A percentile compares a stretch with the other conserved stretches of the same genome.
Evolutionary conservation across 2,113 vertebrate species (phyloP).

Genomic region (Centrocercus urophasianus): DNA sequence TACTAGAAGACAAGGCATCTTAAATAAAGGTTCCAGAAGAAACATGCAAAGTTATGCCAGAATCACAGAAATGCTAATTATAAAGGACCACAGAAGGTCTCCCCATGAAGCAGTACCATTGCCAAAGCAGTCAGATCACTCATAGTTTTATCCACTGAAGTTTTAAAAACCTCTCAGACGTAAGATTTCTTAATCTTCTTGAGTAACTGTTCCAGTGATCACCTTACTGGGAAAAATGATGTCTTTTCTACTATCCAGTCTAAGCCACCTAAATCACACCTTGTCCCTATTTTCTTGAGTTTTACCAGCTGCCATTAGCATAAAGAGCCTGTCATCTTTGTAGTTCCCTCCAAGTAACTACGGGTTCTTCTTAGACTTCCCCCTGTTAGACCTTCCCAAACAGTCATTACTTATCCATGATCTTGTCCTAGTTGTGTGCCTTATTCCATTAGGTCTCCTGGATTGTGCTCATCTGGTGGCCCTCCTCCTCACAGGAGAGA

Average conservation of each 20-base stretch:
- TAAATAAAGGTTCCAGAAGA: neutral
- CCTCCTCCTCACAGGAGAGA: too few species aligned
- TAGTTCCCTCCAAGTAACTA: neutral
- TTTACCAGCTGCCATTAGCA: neutral
- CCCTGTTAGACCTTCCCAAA: neutral
- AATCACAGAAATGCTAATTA: neutral
- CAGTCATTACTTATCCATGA: neutral
- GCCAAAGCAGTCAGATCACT: neutral
- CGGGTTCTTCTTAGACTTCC: neutral
- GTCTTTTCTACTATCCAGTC: neutral
- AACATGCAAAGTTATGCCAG: neutral
- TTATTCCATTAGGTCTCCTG: neutral
- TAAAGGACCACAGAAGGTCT: neutral
- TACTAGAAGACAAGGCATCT: neutral
- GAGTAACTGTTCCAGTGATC: neutral
- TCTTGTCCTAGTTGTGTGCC: neutral
- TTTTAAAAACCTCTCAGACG: neutral
- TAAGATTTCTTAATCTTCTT: neutral
- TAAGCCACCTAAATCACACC: neutral
- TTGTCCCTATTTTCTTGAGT: neutral
- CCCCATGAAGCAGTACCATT: neutral
- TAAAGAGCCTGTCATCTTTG: neutral
- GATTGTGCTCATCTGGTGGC: neutral
- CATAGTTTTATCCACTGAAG: neutral
- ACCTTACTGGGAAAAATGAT: neutral